Evolutionary conservation across 2,888 invertebrate genomes (phyloP), one percentile per base, ranked within the genome.

Genomic region (Steinernema carpocapsae): DNA sequence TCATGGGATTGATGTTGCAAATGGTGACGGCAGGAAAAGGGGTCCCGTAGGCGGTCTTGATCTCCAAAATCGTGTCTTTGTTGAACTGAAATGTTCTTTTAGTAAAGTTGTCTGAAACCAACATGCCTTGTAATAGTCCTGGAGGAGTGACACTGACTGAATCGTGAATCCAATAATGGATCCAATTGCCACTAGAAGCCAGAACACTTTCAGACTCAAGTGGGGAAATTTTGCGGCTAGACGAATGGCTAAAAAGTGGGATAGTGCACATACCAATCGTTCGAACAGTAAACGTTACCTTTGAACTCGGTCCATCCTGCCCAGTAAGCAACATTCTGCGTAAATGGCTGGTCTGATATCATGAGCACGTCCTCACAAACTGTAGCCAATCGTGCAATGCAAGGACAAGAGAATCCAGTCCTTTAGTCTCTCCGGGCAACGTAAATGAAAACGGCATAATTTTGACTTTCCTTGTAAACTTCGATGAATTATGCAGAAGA

Each of bases 1-100:
- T 10, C 43, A 77, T 76, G 14, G 77, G 77, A 77, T 77, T 77
- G 37, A 77, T 70, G 29, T 77, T 77, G 46, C 77, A 77, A n/a
- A 75, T 45, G 26, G 76, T 76, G 19, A 76, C 77, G 6, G 76
- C 77, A 7, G 76, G 76, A 45, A 77, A 77, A 10, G 71, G 52
- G 14, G 45, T 46, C 6, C 73, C 74, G 32, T 51, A 51, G 1
- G 76, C 76, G 45, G 56, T 45, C 29, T 72, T 72, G 29, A 77
- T 24, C 26, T 64, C 32, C 14, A 77, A 43, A 43, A 77, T 37
- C n/a, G 77, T 77, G 59, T 72, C 72, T 32, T 73, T 64, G 37
- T 72, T 72, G 32, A 71, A 59, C 76, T 77, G n/a, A 6, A 26
- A 72, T 24, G 10, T 37, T 37, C 3, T 37, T 3, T 37, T 37